Percentiles rank a stretch among this genome's conserved stretches.
Evolutionary conservation across 2,888 invertebrate species (phyloP).

Genomic region (Xestia ashworthii): DNA sequence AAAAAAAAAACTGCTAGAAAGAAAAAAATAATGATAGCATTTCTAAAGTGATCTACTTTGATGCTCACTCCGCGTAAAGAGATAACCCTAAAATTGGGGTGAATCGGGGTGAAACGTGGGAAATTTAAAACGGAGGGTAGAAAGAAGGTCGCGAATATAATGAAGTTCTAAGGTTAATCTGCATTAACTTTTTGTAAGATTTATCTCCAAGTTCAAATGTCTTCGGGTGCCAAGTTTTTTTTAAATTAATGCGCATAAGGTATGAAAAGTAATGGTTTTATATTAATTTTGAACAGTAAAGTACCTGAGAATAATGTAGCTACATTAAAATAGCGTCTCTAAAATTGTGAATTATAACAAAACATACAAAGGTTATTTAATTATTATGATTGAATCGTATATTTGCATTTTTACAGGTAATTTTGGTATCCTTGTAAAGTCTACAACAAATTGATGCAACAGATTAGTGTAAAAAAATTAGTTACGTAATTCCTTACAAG

Average conservation of each 20-base stretch:
- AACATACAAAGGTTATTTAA: background rate
- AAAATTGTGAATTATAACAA: conserved; percentile 7
- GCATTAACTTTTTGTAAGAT: conserved; percentile 69
- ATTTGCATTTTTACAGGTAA: background rate
- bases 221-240: conserved; percentile 46
- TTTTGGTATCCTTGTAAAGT: background rate
- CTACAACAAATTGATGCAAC: background rate
- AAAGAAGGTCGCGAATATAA: conserved; percentile 76
- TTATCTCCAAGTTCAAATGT: conserved; percentile 54
- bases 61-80: conserved; percentile 77
- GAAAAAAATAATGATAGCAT: conserved; percentile 80
- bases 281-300: conserved; percentile 19
- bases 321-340: background rate
- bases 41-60: conserved; percentile 85
- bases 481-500: background rate
- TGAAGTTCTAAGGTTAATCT: conserved; percentile 80
- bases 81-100: conserved; percentile 89
- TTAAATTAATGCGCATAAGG: conserved; percentile 62
- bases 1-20: conserved; percentile 59
- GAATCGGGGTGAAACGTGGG: conserved; percentile 84
- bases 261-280: conserved; percentile 35
- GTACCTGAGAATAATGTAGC: background rate
- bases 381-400: background rate
- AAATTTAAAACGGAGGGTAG: conserved; percentile 71
- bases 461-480: background rate